A percentile compares a stretch with the other conserved stretches of the same genome.
phyloP scores from a whole-genome alignment of 2,888 invertebrate species.

The Fissipunctia ypsillon region DNA sequence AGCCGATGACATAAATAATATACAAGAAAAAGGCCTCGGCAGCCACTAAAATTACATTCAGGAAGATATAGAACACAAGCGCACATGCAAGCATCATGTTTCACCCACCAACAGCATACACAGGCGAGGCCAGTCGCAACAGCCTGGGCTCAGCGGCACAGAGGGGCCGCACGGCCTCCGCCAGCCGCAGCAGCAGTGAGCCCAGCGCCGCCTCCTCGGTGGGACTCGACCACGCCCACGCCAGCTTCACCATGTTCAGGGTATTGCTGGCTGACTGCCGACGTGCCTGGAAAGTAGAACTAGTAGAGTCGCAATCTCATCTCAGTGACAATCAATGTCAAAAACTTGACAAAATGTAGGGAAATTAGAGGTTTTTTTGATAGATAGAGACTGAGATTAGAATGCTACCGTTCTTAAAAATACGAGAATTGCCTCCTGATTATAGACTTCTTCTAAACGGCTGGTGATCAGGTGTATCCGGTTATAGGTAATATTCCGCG shows the following conservation, averaged over 20 bases:
- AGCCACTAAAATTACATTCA: not conserved
- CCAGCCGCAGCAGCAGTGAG: slow-evolving; percentile 75
- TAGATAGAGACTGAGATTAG: too few species aligned
- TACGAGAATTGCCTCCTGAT: too few species aligned
- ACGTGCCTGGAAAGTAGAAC: slow-evolving; percentile 18
- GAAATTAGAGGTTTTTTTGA: too few species aligned
- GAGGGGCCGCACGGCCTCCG: slow-evolving; percentile 77
- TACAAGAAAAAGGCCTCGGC: not conserved
- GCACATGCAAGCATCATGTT: not conserved
- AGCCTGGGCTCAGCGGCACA: slow-evolving; percentile 80
- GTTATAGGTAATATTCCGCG: too few species aligned
- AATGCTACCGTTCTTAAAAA: too few species aligned
- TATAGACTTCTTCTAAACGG: too few species aligned
- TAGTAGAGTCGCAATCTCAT: too few species aligned
- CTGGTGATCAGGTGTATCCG: too few species aligned
- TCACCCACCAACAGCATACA: slow-evolving; percentile 78
- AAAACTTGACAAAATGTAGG: too few species aligned
- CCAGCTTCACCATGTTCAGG: slow-evolving; percentile 67
- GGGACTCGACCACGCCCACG: slow-evolving; percentile 75
- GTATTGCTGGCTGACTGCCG: slow-evolving; percentile 49
- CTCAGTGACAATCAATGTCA: too few species aligned
- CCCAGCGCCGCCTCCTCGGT: slow-evolving; percentile 78
- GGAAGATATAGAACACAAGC: not conserved
- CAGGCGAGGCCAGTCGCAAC: slow-evolving; percentile 76
- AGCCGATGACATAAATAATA: not conserved